Evolutionary conservation across 2,888 invertebrate genomes (phyloP).

Genomic region (Eristalis intricaria): DNA sequence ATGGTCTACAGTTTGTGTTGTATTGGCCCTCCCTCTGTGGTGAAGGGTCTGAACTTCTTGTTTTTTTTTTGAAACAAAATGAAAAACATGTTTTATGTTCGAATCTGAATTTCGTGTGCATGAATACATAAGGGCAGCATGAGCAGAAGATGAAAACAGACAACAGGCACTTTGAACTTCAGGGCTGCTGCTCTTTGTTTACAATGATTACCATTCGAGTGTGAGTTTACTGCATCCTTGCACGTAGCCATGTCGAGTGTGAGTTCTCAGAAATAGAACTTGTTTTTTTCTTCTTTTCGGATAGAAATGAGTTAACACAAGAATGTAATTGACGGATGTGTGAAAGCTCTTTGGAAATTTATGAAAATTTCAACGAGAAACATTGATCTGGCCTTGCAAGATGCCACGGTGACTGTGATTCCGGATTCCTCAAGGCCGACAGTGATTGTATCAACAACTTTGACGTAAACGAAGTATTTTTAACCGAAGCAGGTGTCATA

Average conservation of each 20-base stretch:
- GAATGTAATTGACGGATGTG: not conserved
- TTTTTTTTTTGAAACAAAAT: not conserved
- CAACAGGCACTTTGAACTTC: not conserved
- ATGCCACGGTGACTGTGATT: not conserved
- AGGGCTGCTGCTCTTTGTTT: not conserved
- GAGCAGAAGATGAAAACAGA: not conserved
- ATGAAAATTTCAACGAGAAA: not conserved
- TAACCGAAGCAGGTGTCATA: not conserved
- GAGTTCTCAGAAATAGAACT: not conserved
- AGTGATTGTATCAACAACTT: not conserved
- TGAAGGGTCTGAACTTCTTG: conserved; percentile 2
- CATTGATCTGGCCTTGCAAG: not conserved
- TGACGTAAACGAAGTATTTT: not conserved
- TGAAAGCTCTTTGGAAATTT: not conserved
- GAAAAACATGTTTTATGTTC: conserved; percentile 6
- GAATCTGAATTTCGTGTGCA: not conserved
- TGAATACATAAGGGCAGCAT: not conserved
- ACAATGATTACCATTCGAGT: not conserved
- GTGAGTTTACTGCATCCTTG: not conserved
- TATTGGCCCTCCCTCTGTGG: not conserved
- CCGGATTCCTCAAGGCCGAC: not conserved
- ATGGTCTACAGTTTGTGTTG: not conserved
- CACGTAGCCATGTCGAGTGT: not conserved
- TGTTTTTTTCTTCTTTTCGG: not conserved
- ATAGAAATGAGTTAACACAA: not conserved